A percentile compares a stretch with the other conserved stretches of the same genome.
phyloP scores from a whole-genome alignment of 2,113 vertebrate species.

The Acrocephalus arundinaceus region DNA sequence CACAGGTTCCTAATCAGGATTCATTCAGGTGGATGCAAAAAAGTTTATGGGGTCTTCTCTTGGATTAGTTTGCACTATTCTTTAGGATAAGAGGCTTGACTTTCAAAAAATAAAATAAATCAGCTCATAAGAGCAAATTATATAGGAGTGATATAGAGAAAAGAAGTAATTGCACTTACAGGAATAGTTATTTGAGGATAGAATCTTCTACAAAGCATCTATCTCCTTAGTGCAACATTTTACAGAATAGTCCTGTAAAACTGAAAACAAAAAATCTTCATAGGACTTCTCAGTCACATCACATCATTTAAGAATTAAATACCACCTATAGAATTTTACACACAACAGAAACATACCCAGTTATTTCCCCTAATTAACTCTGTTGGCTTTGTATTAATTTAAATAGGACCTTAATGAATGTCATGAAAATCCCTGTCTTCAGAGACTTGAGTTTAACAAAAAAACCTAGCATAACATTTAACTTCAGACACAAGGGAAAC shows the following conservation, averaged over 20 bases:
- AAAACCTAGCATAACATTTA: background rate
- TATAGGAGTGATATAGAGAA: background rate
- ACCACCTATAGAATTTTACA: background rate
- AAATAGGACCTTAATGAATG: background rate
- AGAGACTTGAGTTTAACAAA: background rate
- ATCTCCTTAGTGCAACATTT: background rate
- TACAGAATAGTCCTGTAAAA: background rate
- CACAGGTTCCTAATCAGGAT: conserved; percentile 7
- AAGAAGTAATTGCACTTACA: background rate
- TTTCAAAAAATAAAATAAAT: background rate
- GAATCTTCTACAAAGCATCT: background rate
- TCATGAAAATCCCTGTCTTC: background rate
- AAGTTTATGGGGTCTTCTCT: background rate
- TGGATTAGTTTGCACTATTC: background rate
- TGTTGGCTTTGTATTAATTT: background rate
- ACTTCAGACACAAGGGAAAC: background rate
- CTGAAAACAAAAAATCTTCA: background rate
- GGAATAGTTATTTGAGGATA: background rate
- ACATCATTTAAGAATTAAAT: background rate
- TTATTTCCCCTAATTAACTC: background rate
- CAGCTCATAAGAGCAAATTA: background rate
- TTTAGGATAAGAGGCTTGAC: background rate
- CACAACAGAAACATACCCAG: background rate
- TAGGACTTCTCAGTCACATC: background rate
- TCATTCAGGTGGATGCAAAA: background rate